Conservation (phyloP, 2,888 invertebrate genomes). For the Dryobotodes eremita region DNA sequence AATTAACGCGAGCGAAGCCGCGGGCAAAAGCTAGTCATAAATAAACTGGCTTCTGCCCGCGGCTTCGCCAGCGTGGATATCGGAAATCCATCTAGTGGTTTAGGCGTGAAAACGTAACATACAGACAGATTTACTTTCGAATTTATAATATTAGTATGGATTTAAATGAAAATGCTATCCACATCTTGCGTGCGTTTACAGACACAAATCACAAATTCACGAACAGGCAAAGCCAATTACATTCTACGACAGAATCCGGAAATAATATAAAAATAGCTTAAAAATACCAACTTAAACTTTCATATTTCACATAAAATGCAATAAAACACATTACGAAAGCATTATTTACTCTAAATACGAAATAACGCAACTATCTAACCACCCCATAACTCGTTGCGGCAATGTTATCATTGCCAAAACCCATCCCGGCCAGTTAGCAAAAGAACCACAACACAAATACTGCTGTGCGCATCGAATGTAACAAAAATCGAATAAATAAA, state of each 20-base stretch:
- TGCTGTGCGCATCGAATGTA: constrained; percentile 29
- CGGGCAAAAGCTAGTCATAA: too few species aligned
- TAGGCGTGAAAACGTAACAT: too few species aligned
- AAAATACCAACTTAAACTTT: neutral
- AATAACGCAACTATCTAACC: constrained; percentile 31
- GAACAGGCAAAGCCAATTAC: neutral
- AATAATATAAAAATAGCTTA: neutral
- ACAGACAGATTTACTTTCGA: too few species aligned
- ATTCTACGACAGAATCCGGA: neutral
- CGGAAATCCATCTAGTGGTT: too few species aligned
- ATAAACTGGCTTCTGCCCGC: too few species aligned
- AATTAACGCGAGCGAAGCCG: too few species aligned
- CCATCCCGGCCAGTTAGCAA: constrained; percentile 49
- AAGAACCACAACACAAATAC: constrained; percentile 43
- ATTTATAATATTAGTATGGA: neutral
- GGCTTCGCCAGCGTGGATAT: too few species aligned
- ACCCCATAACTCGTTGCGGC: constrained; percentile 35
- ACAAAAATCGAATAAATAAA: constrained; percentile 35
- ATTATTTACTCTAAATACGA: constrained; percentile 36
- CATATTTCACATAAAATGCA: constrained; percentile 20
- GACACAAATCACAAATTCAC: neutral
- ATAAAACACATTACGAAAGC: constrained; percentile 22
- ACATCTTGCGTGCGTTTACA: neutral
- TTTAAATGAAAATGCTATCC: neutral
- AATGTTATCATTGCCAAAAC: constrained; percentile 48